Conservation (phyloP, 2,888 invertebrate species). For the Nudaria mundana region DNA sequence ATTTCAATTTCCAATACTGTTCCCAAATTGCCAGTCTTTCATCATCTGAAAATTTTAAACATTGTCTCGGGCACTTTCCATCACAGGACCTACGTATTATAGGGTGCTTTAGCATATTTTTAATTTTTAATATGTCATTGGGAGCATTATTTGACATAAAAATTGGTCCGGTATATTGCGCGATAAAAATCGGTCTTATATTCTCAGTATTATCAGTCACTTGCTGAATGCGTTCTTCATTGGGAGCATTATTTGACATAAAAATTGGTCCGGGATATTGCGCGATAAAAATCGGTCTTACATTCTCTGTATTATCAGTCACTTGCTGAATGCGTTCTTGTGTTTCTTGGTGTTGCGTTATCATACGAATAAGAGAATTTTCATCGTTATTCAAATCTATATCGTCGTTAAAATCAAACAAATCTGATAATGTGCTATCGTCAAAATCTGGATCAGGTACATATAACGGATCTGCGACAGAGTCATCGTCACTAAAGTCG, state of each 20-base stretch:
- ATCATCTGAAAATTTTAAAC: constrained; percentile 4
- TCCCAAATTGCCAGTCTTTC: constrained; percentile 6
- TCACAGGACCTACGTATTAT: constrained; percentile 3
- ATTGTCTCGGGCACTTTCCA: constrained; percentile 4
- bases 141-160: constrained; percentile 4
- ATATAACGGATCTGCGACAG: constrained; percentile 6
- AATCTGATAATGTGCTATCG: constrained; percentile 4
- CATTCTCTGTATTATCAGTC: neutral
- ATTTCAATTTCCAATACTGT: constrained; percentile 6
- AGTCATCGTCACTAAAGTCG: constrained; percentile 8
- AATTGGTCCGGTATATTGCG: neutral
- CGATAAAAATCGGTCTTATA: neutral
- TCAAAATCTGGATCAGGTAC: constrained; percentile 5
- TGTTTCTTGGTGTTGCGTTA: neutral
- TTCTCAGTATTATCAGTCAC: neutral
- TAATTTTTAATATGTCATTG: constrained; percentile 5
- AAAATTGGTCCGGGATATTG: constrained; percentile 1
- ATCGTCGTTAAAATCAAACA: neutral
- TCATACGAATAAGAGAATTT: neutral
- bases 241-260: constrained; percentile 3
- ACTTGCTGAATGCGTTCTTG: neutral
- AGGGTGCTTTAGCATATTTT: constrained; percentile 5
- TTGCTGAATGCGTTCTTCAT: neutral
- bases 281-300: neutral
- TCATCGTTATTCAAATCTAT: neutral